A percentile compares a stretch with the other conserved stretches of the same genome.
phyloP scores from a whole-genome alignment of 2,113 vertebrate genomes.

The Takifugu bimaculatus region DNA sequence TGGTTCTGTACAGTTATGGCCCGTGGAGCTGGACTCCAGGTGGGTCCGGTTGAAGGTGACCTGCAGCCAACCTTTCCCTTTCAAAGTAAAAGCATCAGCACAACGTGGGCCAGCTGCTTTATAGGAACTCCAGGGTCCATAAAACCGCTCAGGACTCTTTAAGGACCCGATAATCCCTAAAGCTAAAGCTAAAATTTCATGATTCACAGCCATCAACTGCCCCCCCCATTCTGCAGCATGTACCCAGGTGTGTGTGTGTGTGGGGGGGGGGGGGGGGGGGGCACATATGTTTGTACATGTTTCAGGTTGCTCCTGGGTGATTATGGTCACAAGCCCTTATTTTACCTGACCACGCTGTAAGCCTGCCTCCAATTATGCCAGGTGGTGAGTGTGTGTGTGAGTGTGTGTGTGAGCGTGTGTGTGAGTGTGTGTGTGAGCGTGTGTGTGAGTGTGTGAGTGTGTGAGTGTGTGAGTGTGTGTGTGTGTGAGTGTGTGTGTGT shows the following conservation, averaged over 20 bases:
- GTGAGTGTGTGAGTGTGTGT: not conserved
- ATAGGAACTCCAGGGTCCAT: too few species aligned
- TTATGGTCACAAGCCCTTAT: conserved; percentile 47
- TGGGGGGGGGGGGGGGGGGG: not conserved
- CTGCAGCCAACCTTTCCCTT: too few species aligned
- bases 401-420: conserved; percentile 2
- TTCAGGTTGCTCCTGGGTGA: conserved; percentile 42
- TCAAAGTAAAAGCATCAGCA: too few species aligned
- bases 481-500: conserved; percentile 14
- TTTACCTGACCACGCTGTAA: conserved; percentile 49
- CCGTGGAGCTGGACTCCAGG: too few species aligned
- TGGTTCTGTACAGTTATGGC: too few species aligned
- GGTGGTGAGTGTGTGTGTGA: conserved; percentile 30
- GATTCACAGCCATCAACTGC: too few species aligned
- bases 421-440: conserved; percentile 22
- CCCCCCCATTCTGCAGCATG: not conserved
- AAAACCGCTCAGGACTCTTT: too few species aligned
- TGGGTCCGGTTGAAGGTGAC: too few species aligned
- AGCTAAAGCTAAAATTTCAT: too few species aligned
- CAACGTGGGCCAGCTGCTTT: too few species aligned
- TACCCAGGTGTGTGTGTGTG: not conserved
- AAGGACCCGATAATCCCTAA: too few species aligned
- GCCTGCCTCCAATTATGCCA: conserved; percentile 50
- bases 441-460: not conserved
- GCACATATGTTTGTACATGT: conserved; percentile 25